These are phyloP conservation scores for Valencia hispanica DNA, from an alignment of 2,797 vertebrate genomes.

Conservation along the genomic window DNA sequence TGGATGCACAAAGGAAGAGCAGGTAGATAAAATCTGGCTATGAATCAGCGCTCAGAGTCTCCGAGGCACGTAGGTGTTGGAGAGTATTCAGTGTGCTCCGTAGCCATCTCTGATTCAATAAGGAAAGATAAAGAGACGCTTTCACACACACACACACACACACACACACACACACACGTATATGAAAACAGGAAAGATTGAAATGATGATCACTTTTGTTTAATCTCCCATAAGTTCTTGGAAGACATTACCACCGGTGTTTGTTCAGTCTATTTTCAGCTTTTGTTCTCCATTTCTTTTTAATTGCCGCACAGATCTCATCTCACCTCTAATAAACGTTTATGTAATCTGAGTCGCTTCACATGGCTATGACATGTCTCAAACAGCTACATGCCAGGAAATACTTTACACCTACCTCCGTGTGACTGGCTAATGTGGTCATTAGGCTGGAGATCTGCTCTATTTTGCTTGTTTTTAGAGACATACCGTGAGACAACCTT, in stretches of 20 bases:
- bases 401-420: too few species aligned
- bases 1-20: not conserved
- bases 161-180: not conserved
- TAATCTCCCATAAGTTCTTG: not conserved
- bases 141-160: too few species aligned
- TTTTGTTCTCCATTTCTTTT: not conserved
- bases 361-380: not conserved
- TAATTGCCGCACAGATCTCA: not conserved
- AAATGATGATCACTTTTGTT: not conserved
- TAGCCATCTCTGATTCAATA: not conserved
- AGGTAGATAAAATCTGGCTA: not conserved
- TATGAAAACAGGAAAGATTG: not conserved
- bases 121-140: not conserved
- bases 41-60: not conserved
- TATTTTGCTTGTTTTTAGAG: slow-evolving; percentile 1
- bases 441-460: not conserved
- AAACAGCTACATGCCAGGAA: not conserved
- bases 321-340: not conserved
- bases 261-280: not conserved
- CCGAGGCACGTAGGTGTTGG: not conserved
- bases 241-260: not conserved
- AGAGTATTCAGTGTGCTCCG: not conserved
- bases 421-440: not conserved
- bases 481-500: slow-evolving; percentile 13
- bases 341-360: not conserved